Conservation (phyloP, 1,140 invertebrate genomes). For the Atopsyche davidsoni region DNA sequence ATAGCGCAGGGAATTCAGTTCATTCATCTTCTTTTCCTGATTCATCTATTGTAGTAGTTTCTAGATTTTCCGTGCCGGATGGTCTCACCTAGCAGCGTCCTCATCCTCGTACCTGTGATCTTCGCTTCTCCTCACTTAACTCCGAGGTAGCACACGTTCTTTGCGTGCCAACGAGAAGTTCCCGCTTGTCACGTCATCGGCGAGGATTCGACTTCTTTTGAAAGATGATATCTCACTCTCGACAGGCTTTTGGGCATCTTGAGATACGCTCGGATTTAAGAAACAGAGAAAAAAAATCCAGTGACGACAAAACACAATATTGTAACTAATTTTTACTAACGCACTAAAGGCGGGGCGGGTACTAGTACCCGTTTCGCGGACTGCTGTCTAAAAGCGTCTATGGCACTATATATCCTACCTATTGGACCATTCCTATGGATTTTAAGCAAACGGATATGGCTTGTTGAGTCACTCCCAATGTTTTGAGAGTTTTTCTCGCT, state of each 20-base stretch:
- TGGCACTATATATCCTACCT: too few species aligned
- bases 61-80: constrained; percentile 27
- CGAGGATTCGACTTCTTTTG: too few species aligned
- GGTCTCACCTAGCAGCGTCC: constrained; percentile 13
- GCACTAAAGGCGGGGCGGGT: too few species aligned
- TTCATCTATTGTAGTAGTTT: constrained; percentile 21
- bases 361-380: too few species aligned
- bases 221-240: neutral
- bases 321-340: constrained; percentile 3
- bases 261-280: neutral
- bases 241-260: neutral
- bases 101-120: neutral
- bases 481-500: too few species aligned
- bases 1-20: constrained; percentile 8
- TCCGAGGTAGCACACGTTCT: neutral
- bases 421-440: too few species aligned
- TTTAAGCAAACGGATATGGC: too few species aligned
- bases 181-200: too few species aligned
- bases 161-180: neutral
- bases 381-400: too few species aligned
- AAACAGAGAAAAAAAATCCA: neutral
- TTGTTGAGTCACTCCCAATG: too few species aligned
- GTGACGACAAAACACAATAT: neutral
- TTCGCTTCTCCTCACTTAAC: neutral
- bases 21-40: constrained; percentile 22